Conservation (phyloP, 2,797 vertebrate genomes). For the Alcedo atthis region DNA sequence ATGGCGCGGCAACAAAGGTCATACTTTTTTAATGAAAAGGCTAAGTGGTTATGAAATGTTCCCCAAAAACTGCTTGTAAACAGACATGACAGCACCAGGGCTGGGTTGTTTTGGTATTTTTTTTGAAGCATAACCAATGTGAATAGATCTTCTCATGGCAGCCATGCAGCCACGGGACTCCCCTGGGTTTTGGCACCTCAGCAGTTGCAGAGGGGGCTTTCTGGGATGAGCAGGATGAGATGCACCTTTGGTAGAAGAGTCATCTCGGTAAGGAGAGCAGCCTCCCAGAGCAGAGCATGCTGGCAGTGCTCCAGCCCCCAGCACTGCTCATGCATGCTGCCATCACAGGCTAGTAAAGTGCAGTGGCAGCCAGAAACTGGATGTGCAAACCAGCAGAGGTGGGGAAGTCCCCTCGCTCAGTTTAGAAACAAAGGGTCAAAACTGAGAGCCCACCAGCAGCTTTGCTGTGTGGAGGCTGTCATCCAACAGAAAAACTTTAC, state of each 20-base stretch:
- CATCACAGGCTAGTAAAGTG: accelerated
- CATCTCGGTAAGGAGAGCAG: not conserved
- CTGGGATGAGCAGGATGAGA: not conserved
- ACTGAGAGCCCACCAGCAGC: not conserved
- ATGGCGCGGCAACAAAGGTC: not conserved
- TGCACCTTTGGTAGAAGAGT: not conserved
- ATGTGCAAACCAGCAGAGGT: not conserved
- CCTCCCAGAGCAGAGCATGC: not conserved
- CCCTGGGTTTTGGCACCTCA: not conserved
- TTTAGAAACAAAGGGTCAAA: not conserved
- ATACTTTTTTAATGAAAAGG: not conserved
- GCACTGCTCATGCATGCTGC: not conserved
- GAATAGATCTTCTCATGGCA: not conserved
- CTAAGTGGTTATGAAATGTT: not conserved
- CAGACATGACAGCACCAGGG: not conserved
- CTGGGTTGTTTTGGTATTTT: not conserved
- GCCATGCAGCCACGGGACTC: not conserved
- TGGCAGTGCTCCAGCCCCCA: not conserved
- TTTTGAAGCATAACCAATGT: conserved; percentile 8
- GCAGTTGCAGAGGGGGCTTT: not conserved
- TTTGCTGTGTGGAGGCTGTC: accelerated
- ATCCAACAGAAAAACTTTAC: not conserved
- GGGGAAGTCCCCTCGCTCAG: not conserved
- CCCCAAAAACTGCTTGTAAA: not conserved
- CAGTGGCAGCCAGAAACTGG: not conserved